phyloP scores from a whole-genome alignment of 1,140 invertebrate species.

The Parasteatoda tepidariorum region DNA sequence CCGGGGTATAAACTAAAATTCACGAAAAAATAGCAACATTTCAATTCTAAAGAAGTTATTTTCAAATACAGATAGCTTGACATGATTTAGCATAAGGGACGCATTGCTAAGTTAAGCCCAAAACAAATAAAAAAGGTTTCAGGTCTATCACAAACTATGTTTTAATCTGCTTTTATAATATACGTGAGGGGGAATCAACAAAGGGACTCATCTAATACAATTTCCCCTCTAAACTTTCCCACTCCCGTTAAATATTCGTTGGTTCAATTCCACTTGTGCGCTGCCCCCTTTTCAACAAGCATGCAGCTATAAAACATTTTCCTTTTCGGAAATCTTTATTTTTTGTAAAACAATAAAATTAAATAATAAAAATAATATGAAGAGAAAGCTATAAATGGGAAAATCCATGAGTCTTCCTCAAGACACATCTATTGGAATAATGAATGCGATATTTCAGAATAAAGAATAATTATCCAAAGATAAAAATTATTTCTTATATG shows the following conservation, averaged over 20 bases:
- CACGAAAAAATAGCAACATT: too few relatives aligned
- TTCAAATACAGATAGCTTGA: neutral
- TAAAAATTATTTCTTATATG: too few relatives aligned
- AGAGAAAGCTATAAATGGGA: too few relatives aligned
- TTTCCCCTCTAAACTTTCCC: conserved; percentile 17
- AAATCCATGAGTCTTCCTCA: too few relatives aligned
- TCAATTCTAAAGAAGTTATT: neutral
- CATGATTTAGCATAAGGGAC: conserved; percentile 28
- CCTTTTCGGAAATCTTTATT: conserved; percentile 46
- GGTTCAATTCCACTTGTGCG: conserved; percentile 28
- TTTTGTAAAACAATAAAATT: conserved; percentile 54
- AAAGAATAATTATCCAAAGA: too few relatives aligned
- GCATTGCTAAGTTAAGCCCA: conserved; percentile 18
- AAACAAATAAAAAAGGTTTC: conserved; percentile 43
- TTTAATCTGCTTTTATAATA: conserved; percentile 49
- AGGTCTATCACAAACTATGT: conserved; percentile 39
- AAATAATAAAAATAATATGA: too few relatives aligned
- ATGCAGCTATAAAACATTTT: conserved; percentile 53
- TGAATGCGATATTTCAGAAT: too few relatives aligned
- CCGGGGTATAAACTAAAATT: too few relatives aligned
- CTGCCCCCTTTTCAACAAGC: conserved; percentile 19
- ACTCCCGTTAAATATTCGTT: conserved; percentile 52
- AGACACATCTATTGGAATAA: too few relatives aligned
- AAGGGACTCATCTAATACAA: conserved; percentile 41
- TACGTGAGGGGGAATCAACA: conserved; percentile 19